Evolutionary conservation across 2,113 vertebrate genomes (phyloP), one percentile per base, ranked within the genome.

Genomic region (Coreoperca whiteheadi): DNA sequence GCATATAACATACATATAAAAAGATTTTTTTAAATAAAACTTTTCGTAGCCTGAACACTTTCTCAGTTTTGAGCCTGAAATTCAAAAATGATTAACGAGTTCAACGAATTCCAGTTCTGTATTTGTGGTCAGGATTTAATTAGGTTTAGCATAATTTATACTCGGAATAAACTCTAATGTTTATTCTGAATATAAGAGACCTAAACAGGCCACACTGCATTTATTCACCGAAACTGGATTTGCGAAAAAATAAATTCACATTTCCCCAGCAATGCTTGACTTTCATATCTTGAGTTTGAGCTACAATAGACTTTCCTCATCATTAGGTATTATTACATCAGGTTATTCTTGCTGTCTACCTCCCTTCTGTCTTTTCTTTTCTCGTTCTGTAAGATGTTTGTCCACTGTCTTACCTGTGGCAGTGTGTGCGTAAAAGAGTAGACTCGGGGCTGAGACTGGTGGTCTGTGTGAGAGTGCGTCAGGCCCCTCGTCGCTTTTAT

Each of bases 391-490:
- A 32, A 79, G 84, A 41, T 84, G 67, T 88, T 59, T 82, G 86
- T 85, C 79, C 79, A 88, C 90, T 80, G 76, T 91, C 92, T 93
- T 92, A 94, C 89, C 91, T 95, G 89, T 92, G 91, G 84, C 83
- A 83, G 91, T 92, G 88, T 93, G 92, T 91, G 87, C 28, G 89
- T 89, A 84, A 86, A 88, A 87, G 89, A 89, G 92, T 84, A 84
- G 91, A 84, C 73, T 88, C 87, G 30, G 89, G 89, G 76, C 80
- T 82, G 89, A 72, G 88, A 84, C 79, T 83, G 92, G 63, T 86
- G 90, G 82, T 87, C 79, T 90, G 92, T 90, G 93, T 92, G 91
- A 86, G 87, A 76, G 48, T 82, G 74, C 39, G 57, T 50, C 4
- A 67, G 84, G 90, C 88, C 89, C 76, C 74, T 41, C 21, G 7